Conservation (phyloP, 1,140 invertebrate genomes). For the Saccostrea glomerata region DNA sequence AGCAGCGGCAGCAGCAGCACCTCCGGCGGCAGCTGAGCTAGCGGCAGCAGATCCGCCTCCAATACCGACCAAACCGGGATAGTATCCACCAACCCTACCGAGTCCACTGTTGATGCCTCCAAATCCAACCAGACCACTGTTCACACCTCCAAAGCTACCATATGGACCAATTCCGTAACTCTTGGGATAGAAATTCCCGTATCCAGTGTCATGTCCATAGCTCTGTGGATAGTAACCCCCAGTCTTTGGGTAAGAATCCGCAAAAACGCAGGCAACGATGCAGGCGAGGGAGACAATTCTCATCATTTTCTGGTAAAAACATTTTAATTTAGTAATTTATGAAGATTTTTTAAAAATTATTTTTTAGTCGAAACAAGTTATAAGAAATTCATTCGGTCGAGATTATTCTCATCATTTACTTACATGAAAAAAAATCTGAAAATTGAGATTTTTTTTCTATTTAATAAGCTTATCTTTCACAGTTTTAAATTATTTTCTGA, state of each 20-base stretch:
- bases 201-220: background rate
- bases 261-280: background rate
- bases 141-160: background rate
- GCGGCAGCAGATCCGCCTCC: conserved; percentile 7
- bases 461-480: too few relatives aligned
- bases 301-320: too few relatives aligned
- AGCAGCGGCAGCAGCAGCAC: background rate
- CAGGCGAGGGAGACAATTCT: background rate
- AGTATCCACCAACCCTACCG: background rate
- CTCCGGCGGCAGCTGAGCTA: background rate
- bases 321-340: too few relatives aligned
- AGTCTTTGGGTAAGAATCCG: background rate
- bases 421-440: too few relatives aligned
- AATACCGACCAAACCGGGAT: background rate
- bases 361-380: too few relatives aligned
- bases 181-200: background rate
- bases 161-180: background rate
- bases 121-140: background rate
- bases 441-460: too few relatives aligned
- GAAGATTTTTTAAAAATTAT: too few relatives aligned
- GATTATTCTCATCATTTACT: background rate
- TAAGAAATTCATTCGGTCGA: too few relatives aligned
- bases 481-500: too few relatives aligned
- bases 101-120: background rate
- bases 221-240: background rate